phyloP scores from a whole-genome alignment of 2,113 vertebrate species.

The Athene noctua region DNA sequence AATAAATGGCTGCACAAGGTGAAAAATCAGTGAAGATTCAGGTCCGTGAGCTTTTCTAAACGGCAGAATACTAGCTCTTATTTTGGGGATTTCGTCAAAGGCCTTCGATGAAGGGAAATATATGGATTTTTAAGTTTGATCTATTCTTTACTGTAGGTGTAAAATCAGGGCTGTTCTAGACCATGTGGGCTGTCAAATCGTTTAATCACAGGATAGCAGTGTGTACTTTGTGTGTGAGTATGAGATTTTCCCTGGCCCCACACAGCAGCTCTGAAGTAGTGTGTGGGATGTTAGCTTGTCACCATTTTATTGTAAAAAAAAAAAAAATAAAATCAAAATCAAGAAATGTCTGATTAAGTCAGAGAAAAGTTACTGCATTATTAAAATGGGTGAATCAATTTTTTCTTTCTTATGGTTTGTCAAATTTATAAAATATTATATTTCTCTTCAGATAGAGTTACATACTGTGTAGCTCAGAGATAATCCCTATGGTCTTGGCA shows the following conservation, averaged over 20 bases:
- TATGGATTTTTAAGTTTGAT: neutral
- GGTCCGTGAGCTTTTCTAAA: neutral
- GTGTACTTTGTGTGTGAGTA: neutral
- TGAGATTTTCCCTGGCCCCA: neutral
- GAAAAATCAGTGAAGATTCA: neutral
- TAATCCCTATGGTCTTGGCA: constrained; percentile 86
- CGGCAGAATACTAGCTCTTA: neutral
- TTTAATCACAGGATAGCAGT: neutral
- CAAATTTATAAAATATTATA: constrained; percentile 85
- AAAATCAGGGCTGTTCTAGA: neutral
- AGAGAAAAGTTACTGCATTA: constrained; percentile 67
- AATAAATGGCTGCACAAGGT: neutral
- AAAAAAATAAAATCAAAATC: neutral
- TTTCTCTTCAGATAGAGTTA: constrained; percentile 78
- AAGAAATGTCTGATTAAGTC: constrained; percentile 60
- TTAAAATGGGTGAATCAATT: constrained; percentile 69
- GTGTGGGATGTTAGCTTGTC: constrained; percentile 19
- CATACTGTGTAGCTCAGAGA: constrained; percentile 83
- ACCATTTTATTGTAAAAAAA: constrained; percentile 8
- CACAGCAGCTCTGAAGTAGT: neutral
- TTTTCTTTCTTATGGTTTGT: constrained; percentile 77
- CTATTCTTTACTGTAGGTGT: neutral
- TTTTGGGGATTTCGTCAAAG: neutral
- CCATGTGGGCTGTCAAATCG: neutral
- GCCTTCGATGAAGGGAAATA: neutral